Base-by-base conservation (phyloP, 2,888 invertebrate genomes). In the Argynnis bischoffii region DNA sequence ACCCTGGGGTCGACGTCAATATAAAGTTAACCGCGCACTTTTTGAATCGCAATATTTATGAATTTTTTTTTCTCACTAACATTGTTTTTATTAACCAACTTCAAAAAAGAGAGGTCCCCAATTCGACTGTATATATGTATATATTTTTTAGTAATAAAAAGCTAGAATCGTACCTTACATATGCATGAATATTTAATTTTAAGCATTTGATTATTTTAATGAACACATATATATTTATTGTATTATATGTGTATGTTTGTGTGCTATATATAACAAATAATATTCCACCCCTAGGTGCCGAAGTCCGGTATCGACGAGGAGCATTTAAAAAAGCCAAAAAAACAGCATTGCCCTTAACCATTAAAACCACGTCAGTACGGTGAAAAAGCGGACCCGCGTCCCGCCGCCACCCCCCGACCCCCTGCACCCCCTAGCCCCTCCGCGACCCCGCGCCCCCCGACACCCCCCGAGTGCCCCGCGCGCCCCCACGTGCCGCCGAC, bases 311-410 rank as follows among this genome's bases (percentile, higher is more conserved):
- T 95, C 71, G 96, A 97, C 78, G 97, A 97, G 83, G 97, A 97
- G 83, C 96, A 97, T 82, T 95, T 95, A 86, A 95, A 95, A 93
- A 96, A 96, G 87, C 95, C 95, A 79, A 96, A 95, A 89, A 95
- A 95, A 90, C 95, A 94, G 85, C 95, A 95, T 85, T 94, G 94
- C 93, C 95, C 95, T 95, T 95, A 95, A 95, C 95, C 90, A 87
- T 89, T 90, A 89, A 79, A 85, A 74, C 78, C 79, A 79, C 79
- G 77, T 91, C 91, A 90, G 91, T 91, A 90, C 89, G 81, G 89
- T 85, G 86, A 84, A 85, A 85, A 82, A 84, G 88, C 87, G 88
- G 89, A 66, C 63, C 65, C 75, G 76, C 78, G 78, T 76, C 78
- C 78, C 75, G 76, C 77, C 57, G 74, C 63, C 69, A 70, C 65